These are phyloP conservation scores for Myotis vivesi DNA, from an alignment of 2,797 vertebrate genomes.

Conservation along the genomic window DNA sequence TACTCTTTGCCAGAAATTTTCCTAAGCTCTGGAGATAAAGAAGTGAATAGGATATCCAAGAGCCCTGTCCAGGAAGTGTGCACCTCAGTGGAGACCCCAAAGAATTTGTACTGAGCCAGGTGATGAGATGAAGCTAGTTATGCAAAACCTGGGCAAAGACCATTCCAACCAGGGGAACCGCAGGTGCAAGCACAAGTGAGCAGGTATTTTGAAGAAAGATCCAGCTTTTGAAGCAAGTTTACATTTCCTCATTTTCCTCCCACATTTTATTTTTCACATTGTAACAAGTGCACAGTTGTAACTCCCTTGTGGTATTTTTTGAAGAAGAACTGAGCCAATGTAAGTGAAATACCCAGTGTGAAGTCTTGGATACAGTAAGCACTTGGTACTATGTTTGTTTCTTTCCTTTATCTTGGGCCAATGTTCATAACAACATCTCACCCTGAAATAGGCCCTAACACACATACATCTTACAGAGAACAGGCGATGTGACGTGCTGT, in stretches of 20 bases:
- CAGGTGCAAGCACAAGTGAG: background rate
- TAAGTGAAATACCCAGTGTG: background rate
- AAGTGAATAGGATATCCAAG: background rate
- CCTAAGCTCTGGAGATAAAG: background rate
- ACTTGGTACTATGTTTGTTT: accelerated
- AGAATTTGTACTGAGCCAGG: background rate
- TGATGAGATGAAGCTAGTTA: background rate
- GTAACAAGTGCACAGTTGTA: background rate
- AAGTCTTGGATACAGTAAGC: background rate
- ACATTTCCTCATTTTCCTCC: background rate
- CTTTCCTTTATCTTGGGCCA: background rate
- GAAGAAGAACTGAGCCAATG: background rate
- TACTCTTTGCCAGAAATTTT: background rate
- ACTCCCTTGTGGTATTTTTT: background rate
- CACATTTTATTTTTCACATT: background rate
- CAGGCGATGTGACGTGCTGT: background rate
- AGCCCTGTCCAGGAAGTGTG: background rate
- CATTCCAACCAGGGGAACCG: background rate
- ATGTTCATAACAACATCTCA: background rate
- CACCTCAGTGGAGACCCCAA: no score
- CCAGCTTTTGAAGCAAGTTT: background rate
- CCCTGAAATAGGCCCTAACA: background rate
- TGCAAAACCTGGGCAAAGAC: background rate
- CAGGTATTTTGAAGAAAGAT: background rate
- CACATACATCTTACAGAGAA: background rate